Percentiles rank a stretch among this genome's conserved stretches.
Conservation (phyloP, 2,113 vertebrate genomes). For the Zonotrichia leucophrys region DNA sequence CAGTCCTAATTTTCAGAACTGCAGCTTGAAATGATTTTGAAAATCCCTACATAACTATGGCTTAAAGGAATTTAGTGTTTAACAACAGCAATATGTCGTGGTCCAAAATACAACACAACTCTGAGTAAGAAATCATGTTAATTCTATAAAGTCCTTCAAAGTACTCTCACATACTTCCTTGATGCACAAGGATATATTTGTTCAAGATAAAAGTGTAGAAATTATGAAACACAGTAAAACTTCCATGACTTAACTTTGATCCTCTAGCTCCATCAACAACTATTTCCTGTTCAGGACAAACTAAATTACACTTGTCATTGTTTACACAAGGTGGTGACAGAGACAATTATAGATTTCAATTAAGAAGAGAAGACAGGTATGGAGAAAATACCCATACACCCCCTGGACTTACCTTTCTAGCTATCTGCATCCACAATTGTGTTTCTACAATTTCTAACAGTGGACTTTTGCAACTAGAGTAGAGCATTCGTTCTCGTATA, state of each 20-base stretch:
- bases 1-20: background rate
- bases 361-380: background rate
- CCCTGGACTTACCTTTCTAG: conserved; percentile 84
- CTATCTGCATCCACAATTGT: conserved; percentile 83
- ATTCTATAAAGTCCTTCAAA: background rate
- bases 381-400: background rate
- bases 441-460: conserved; percentile 89
- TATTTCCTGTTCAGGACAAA: background rate
- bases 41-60: background rate
- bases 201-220: background rate
- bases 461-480: conserved; percentile 95
- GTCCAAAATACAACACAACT: background rate
- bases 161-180: background rate
- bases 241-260: background rate
- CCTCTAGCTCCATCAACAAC: background rate
- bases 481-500: conserved; percentile 96
- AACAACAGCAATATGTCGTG: background rate
- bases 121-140: background rate
- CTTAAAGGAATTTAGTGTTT: background rate
- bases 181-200: background rate
- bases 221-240: background rate
- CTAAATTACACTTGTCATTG: background rate
- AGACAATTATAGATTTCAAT: background rate
- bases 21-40: background rate
- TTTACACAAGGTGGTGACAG: background rate